Conservation (phyloP, 2,113 vertebrate genomes). For the Eubucco bourcierii region DNA sequence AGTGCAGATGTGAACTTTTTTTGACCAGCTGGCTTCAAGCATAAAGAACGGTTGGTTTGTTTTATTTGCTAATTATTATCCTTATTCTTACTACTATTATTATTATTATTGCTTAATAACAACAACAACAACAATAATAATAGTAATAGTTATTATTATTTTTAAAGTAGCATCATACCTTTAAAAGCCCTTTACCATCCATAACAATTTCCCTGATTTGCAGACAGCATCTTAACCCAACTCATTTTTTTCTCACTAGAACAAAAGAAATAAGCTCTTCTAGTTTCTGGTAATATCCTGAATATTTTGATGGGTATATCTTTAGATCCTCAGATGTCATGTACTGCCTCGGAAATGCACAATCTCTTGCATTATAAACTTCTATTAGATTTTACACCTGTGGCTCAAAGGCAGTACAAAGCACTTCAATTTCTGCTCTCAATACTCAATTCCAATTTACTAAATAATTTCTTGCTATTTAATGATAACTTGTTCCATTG, state of each 20-base stretch:
- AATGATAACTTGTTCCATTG: neutral
- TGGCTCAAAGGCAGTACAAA: neutral
- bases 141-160: too few relatives aligned
- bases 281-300: neutral
- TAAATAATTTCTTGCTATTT: neutral
- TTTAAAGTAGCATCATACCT: neutral
- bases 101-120: too few relatives aligned
- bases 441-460: neutral
- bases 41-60: neutral
- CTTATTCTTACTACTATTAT: too few relatives aligned
- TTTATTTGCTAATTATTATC: neutral
- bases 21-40: neutral
- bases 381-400: neutral
- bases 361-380: neutral
- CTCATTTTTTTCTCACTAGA: neutral
- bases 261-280: neutral
- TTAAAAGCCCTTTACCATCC: neutral
- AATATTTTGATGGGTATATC: neutral
- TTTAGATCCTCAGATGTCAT: neutral
- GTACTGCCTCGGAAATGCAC: neutral
- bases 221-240: neutral
- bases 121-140: too few relatives aligned
- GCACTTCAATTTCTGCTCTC: neutral
- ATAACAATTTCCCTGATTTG: neutral
- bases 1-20: neutral